Evolutionary conservation across 2,797 vertebrate species (phyloP), one percentile per base, ranked within the genome.

Genomic region (Amblyraja radiata): DNA sequence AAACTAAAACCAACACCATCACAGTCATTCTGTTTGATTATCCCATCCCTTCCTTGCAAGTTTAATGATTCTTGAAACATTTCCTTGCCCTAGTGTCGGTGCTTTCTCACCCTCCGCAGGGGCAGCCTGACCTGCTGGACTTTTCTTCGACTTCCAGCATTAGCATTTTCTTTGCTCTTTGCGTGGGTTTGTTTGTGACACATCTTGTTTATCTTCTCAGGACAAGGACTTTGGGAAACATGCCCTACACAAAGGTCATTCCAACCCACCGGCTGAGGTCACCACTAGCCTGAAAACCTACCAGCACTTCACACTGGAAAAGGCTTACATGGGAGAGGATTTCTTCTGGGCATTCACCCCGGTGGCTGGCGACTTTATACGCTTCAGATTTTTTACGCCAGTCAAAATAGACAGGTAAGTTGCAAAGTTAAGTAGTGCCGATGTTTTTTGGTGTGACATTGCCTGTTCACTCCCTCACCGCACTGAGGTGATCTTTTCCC

Each of bases 311-410:
- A 99, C 98, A 39, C 95, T 99, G 96, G 98, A 99, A 96, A 99
- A 99, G 94, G 98, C 98, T 94, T 99, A 99, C 95, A 96, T 98
- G 93, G 96, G 98, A 0, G 98, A 99, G 95, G 99, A 99, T 94
- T 99, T 99, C 97, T 99, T 99, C 96, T 99, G 99, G 99, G 99
- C 99, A 81, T 99, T 99, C 96, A 99, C 99, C 0, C 99, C 99
- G 0, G 97, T 98, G 0, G 98, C 98, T 0, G 98, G 98, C 21
- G 99, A 99, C 95, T 99, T 99, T 95, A 98, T 99, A 94, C 96
- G 98, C 93, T 98, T 99, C 93, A 96, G 98, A 71, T 99, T 99
- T 96, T 99, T 99, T 95, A 98, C 98, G 4, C 99, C 99, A 0
- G 97, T 99, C 92, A 97, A 98, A 71, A 97, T 99, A 0, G 98